Conservation (phyloP, 2,888 invertebrate genomes). For the Ommatoiulus sabulosus region DNA sequence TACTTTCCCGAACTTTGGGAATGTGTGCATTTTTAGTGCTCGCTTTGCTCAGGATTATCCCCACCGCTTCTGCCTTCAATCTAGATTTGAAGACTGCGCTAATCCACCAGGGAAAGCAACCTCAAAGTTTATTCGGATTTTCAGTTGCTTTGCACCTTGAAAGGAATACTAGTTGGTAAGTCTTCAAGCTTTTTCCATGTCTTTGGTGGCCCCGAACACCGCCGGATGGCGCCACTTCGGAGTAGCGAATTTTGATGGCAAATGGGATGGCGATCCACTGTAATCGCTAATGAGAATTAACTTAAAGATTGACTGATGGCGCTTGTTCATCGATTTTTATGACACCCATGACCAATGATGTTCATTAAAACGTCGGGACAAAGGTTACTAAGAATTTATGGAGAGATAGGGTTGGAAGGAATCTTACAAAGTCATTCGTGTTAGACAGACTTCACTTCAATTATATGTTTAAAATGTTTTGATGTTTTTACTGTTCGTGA, state of each 20-base stretch:
- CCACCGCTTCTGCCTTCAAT: conserved; percentile 53
- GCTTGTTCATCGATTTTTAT: no score
- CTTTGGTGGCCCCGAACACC: background rate
- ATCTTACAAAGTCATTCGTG: no score
- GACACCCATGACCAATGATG: no score
- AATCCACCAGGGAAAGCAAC: conserved; percentile 47
- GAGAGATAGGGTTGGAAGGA: no score
- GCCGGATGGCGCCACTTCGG: background rate
- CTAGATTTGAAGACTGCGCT: conserved; percentile 49
- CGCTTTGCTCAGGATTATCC: conserved; percentile 52
- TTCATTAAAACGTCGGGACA: no score
- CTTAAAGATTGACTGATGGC: no score
- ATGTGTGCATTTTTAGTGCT: conserved; percentile 49
- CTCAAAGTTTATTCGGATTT: conserved; percentile 54
- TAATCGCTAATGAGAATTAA: no score
- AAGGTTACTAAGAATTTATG: no score
- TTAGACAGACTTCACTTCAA: no score
- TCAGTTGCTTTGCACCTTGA: conserved; percentile 53
- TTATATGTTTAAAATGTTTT: no score
- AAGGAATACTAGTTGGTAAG: conserved; percentile 52
- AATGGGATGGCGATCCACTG: no score
- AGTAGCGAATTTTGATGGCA: background rate
- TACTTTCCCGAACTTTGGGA: conserved; percentile 50
- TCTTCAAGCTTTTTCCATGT: background rate
- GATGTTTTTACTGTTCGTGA: no score